Percentiles rank a stretch among this genome's conserved stretches.
phyloP scores from a whole-genome alignment of 2,888 invertebrate genomes.

The Anarsia innoxiella region DNA sequence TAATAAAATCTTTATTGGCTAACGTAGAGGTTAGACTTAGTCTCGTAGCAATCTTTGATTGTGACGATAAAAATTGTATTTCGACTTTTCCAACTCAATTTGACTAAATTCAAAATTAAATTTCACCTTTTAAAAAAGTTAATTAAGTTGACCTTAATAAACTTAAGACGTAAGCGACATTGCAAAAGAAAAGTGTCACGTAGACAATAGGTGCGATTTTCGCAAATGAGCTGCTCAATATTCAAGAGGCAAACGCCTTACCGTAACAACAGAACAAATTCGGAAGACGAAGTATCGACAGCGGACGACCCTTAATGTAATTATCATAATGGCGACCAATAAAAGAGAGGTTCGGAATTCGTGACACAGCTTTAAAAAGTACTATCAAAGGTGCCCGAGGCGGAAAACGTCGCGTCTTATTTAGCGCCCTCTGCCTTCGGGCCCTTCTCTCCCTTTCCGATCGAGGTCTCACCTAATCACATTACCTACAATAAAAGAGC shows the following conservation, averaged over 20 bases:
- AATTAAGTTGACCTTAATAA: constrained; percentile 18
- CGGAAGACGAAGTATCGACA: constrained; percentile 68
- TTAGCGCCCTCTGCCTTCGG: constrained; percentile 47
- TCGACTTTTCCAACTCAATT: no score
- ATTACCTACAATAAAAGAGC: constrained; percentile 65
- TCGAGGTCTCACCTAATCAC: constrained; percentile 62
- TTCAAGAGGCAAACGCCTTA: constrained; percentile 64
- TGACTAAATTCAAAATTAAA: no score
- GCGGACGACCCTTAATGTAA: constrained; percentile 66
- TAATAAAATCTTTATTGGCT: no score
- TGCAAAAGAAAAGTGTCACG: constrained; percentile 58
- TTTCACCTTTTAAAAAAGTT: constrained; percentile 11
- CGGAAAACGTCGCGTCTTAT: constrained; percentile 73
- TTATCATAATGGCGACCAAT: constrained; percentile 74
- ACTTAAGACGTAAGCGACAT: constrained; percentile 26
- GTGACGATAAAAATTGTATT: no score
- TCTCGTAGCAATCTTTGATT: no score
- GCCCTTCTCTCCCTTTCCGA: constrained; percentile 25
- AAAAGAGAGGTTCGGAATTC: constrained; percentile 70
- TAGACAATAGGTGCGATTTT: constrained; percentile 69
- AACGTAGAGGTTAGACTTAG: no score
- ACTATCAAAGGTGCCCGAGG: constrained; percentile 70
- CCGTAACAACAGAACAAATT: constrained; percentile 71
- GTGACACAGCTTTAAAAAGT: constrained; percentile 71
- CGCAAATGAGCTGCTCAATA: constrained; percentile 69